A percentile compares a stretch with the other conserved stretches of the same genome.
These are phyloP conservation scores for Drosophila anomalata DNA, from an alignment of 2,888 invertebrate genomes.

Conservation along the genomic window DNA sequence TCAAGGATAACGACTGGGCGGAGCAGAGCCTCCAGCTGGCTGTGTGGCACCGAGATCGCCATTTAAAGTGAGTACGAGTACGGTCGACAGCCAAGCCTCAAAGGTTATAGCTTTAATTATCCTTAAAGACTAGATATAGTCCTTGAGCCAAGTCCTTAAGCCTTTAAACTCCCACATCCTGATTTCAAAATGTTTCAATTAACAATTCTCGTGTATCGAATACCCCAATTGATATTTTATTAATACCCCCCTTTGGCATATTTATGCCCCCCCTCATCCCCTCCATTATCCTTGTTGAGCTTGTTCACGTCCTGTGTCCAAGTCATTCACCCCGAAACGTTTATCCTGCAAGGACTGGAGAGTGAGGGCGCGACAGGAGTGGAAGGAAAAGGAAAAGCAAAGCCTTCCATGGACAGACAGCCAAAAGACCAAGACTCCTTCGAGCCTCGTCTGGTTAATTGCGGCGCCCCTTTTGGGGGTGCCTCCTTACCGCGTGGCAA, in stretches of 20 bases:
- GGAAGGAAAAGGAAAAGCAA: not conserved
- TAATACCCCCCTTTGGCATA: not conserved
- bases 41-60: constrained; percentile 94
- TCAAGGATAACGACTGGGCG: constrained; percentile 17
- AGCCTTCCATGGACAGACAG: constrained; percentile 33
- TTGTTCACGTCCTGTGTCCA: constrained; percentile 8
- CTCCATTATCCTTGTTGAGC: constrained; percentile 4
- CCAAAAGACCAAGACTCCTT: constrained; percentile 53
- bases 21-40: constrained; percentile 87
- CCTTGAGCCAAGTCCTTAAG: not conserved
- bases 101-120: not conserved
- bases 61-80: constrained; percentile 89
- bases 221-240: constrained; percentile 6
- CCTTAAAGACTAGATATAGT: not conserved
- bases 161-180: not conserved
- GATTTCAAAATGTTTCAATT: not conserved
- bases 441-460: constrained; percentile 59
- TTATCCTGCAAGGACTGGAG: constrained; percentile 4
- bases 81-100: constrained; percentile 64
- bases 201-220: not conserved
- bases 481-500: constrained; percentile 59
- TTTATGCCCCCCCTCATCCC: not conserved
- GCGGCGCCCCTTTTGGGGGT: constrained; percentile 19
- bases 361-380: constrained; percentile 1
- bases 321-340: constrained; percentile 67